These are phyloP conservation scores for Cervus canadensis DNA, from an alignment of 2,113 vertebrate species.

Conservation along the genomic window DNA sequence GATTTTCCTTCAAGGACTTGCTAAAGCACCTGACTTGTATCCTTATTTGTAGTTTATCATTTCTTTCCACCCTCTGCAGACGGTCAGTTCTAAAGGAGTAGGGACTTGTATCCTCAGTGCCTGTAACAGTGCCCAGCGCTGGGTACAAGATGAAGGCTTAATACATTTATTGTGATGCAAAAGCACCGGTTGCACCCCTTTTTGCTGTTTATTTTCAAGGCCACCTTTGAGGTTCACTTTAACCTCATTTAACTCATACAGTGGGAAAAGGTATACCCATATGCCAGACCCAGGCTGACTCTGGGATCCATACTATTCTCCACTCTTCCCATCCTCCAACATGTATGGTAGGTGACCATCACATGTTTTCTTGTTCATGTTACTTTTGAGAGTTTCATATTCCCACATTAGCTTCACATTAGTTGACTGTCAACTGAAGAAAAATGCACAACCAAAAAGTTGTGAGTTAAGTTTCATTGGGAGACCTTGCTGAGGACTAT, in stretches of 20 bases:
- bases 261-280: background rate
- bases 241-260: background rate
- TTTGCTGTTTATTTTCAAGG: background rate
- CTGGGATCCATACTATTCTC: background rate
- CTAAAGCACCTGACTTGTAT: background rate
- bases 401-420: background rate
- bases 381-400: background rate
- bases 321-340: background rate
- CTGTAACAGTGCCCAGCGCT: background rate
- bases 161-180: background rate
- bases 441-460: background rate
- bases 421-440: background rate
- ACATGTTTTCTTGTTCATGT: background rate
- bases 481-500: background rate
- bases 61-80: background rate
- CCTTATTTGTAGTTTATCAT: background rate
- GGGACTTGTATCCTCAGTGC: background rate
- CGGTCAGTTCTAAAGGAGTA: background rate
- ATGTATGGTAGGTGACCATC: rapidly evolving
- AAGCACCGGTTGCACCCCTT: background rate
- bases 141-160: background rate
- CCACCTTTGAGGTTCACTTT: background rate
- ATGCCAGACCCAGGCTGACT: background rate
- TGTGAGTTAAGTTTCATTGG: background rate
- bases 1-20: background rate